Percentiles rank a stretch among this genome's conserved stretches.
These are phyloP conservation scores for Petrosia ficiformis DNA, from an alignment of 37 sponge, comb jelly and placozoan genomes.

Conservation along the genomic window DNA sequence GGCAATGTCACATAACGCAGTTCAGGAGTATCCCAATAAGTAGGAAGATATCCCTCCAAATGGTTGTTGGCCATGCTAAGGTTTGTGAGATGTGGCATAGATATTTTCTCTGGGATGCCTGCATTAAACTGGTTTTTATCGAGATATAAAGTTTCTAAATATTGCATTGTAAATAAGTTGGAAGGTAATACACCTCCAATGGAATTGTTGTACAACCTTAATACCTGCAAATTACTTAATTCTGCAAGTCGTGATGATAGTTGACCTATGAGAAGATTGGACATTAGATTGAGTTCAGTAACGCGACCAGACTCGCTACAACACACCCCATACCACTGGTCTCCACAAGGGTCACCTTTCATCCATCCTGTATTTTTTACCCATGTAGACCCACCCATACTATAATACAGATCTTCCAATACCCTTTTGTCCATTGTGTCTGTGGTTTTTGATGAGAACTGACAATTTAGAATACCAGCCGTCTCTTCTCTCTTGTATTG, in stretches of 20 bases:
- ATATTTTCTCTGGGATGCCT: slow-evolving; percentile 20
- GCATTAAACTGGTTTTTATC: slow-evolving; percentile 54
- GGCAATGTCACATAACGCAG: slow-evolving; percentile 41
- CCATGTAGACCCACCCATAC: slow-evolving; percentile 64
- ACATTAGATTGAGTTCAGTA: slow-evolving; percentile 45
- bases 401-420: slow-evolving; percentile 50
- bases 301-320: slow-evolving; percentile 58
- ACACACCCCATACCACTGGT: slow-evolving; percentile 66
- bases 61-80: slow-evolving; percentile 49
- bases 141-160: slow-evolving; percentile 40
- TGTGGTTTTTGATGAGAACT: slow-evolving; percentile 9
- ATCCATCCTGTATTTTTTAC: slow-evolving; percentile 73
- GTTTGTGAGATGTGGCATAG: slow-evolving; percentile 34
- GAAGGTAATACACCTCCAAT: slow-evolving; percentile 40
- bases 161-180: slow-evolving; percentile 27
- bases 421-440: slow-evolving; percentile 52
- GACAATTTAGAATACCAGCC: too few relatives aligned
- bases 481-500: too few relatives aligned
- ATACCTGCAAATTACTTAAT: slow-evolving; percentile 38
- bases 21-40: slow-evolving; percentile 38
- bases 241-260: slow-evolving; percentile 46
- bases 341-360: slow-evolving; percentile 72
- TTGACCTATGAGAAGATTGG: slow-evolving; percentile 57
- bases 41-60: slow-evolving; percentile 42
- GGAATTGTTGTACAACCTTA: slow-evolving; percentile 51